A percentile compares a stretch with the other conserved stretches of the same genome.
Evolutionary conservation across 1,140 invertebrate species (phyloP).

Genomic region (Drosophila novamexicana): DNA sequence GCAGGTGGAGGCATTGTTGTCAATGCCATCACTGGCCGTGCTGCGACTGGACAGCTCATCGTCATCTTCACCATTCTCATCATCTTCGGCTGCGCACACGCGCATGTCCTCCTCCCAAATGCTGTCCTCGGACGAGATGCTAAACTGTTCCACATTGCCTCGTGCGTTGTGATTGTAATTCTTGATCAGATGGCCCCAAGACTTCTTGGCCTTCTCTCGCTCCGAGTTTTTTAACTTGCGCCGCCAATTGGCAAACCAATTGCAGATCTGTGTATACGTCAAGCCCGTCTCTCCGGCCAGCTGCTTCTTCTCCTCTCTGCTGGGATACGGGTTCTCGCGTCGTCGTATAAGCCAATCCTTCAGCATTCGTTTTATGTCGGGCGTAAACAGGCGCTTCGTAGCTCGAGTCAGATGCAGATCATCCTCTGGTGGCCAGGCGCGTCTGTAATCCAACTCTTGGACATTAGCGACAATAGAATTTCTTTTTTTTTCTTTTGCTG

Average conservation of each 20-base stretch:
- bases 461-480: background rate
- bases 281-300: conserved; percentile 89
- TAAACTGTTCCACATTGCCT: conserved; percentile 90
- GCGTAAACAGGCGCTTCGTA: conserved; percentile 89
- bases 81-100: conserved; percentile 48
- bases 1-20: conserved; percentile 47
- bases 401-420: conserved; percentile 85
- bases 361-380: conserved; percentile 89
- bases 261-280: conserved; percentile 91
- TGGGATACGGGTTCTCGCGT: conserved; percentile 90
- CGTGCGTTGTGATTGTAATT: conserved; percentile 89
- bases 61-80: conserved; percentile 55
- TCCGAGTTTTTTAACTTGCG: conserved; percentile 90
- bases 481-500: conserved; percentile 9
- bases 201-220: conserved; percentile 87
- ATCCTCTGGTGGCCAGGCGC: conserved; percentile 80
- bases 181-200: conserved; percentile 90
- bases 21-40: conserved; percentile 70
- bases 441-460: conserved; percentile 34
- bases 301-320: conserved; percentile 89
- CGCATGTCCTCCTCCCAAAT: conserved; percentile 88
- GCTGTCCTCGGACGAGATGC: conserved; percentile 90
- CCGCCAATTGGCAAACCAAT: conserved; percentile 92
- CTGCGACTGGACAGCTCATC: conserved; percentile 71
- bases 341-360: conserved; percentile 90